A percentile compares a stretch with the other conserved stretches of the same genome.
Conservation (phyloP, 2,113 vertebrate species). For the Lanius ludovicianus region DNA sequence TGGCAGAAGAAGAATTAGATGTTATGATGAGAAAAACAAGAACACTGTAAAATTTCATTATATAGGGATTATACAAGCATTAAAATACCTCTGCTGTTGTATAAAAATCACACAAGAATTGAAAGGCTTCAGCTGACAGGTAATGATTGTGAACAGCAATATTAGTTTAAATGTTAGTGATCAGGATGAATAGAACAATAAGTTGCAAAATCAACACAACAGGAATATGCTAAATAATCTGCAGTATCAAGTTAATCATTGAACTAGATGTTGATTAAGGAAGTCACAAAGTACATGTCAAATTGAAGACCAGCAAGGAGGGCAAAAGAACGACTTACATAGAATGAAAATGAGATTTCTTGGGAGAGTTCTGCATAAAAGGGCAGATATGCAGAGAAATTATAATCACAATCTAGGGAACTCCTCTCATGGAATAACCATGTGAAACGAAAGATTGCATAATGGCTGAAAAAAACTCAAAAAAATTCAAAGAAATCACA, state of each 20-base stretch:
- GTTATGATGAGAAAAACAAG: not conserved
- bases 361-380: not conserved
- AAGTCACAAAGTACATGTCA: not conserved
- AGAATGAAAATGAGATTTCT: conserved; percentile 1
- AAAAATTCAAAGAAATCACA: not conserved
- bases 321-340: not conserved
- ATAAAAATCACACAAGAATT: not conserved
- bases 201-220: not conserved
- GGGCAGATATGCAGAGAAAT: not conserved
- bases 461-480: not conserved
- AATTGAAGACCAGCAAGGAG: not conserved
- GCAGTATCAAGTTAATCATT: not conserved
- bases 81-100: not conserved
- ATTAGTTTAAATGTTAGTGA: not conserved
- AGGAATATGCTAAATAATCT: not conserved
- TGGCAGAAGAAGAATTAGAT: not conserved
- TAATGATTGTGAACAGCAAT: not conserved
- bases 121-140: not conserved
- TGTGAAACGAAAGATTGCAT: not conserved
- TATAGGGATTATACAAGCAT: not conserved
- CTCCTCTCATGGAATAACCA: not conserved
- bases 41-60: not conserved
- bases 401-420: not conserved
- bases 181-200: not conserved
- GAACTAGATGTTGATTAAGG: not conserved